A percentile compares a stretch with the other conserved stretches of the same genome.
These are phyloP conservation scores for Eulemur mongoz DNA, from an alignment of 2,797 vertebrate genomes.

Conservation along the genomic window DNA sequence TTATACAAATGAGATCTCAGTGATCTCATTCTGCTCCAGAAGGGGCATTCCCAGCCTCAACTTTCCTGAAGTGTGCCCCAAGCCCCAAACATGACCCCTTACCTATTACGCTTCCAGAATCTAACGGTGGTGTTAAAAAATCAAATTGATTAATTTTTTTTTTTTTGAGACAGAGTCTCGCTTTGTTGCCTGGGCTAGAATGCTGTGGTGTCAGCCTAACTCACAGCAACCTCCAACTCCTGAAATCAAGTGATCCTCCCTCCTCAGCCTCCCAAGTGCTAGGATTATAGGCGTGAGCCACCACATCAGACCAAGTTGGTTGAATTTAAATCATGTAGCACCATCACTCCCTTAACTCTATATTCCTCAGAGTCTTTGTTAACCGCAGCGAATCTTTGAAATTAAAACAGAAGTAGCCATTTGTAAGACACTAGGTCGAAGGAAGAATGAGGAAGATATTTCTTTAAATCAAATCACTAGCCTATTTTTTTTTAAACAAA, in stretches of 20 bases:
- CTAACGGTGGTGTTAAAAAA: neutral
- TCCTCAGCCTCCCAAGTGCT: too few species aligned
- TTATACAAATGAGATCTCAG: neutral
- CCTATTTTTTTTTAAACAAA: neutral
- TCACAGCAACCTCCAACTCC: too few species aligned
- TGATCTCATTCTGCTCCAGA: neutral
- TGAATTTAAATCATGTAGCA: neutral
- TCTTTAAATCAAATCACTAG: neutral
- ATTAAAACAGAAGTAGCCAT: conserved; percentile 23
- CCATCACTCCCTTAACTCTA: neutral
- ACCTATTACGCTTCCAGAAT: neutral
- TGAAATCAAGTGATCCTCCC: too few species aligned
- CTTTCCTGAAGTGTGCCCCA: neutral
- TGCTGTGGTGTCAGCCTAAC: too few species aligned
- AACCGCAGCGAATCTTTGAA: neutral
- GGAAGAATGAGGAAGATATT: neutral
- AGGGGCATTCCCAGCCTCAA: neutral
- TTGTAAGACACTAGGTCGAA: neutral
- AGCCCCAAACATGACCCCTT: neutral
- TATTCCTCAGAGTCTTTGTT: neutral
- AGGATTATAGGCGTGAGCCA: too few species aligned
- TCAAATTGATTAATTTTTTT: neutral
- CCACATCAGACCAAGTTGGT: too few species aligned
- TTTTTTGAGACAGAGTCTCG: too few species aligned
- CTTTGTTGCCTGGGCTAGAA: too few species aligned